Evolutionary conservation across 2,797 vertebrate species (phyloP), one percentile per base, ranked within the genome.

Genomic region (Nyctalus aviator): DNA sequence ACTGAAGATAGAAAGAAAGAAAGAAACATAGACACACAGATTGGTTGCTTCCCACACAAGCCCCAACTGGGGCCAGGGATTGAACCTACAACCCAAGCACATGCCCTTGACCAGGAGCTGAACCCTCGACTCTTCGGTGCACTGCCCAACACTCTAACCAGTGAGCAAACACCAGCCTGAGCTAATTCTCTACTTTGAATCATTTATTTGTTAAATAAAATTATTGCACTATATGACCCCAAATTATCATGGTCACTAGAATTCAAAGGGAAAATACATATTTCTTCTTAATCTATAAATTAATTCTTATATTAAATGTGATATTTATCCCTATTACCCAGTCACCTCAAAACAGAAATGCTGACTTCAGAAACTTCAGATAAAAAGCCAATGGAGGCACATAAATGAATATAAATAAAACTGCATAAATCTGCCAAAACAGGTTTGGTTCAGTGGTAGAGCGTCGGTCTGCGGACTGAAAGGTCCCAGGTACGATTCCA

Each of bases 371-470:
- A 86, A 86, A 46, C n/a, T 73, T 86, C 76, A 55, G 23, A 20
- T 64, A 57, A 46, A 86, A 95, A 95, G 55, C 4, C 59, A 77
- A 27, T 35, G 20, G 46, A 86, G 6, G 44, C 13, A 69, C 25
- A 88, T 13, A 57, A 95, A 44, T 55, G 15, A 91, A 59, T 21
- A 62, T n/a, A 90, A 91, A 89, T 59, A 86, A 81, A 81, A 89
- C 27, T 25, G 12, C 11, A 66, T 53, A 83, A 92, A 79, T 41
- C 27, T 27, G 30, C 37, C 6, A 6, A 41, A 41, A 41, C 37
- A 6, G 37, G 37, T 41, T 41, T 41, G 37, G 37, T 6, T 41
- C 37, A 41, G 37, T 41, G 37, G 37, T 41, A 7, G 37, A 41
- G 37, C 37, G 37, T 41, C 6, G 37, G 37, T 41, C 37, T 41